Conservation (phyloP, 2,888 invertebrate genomes). For the Tinea pellionella region DNA sequence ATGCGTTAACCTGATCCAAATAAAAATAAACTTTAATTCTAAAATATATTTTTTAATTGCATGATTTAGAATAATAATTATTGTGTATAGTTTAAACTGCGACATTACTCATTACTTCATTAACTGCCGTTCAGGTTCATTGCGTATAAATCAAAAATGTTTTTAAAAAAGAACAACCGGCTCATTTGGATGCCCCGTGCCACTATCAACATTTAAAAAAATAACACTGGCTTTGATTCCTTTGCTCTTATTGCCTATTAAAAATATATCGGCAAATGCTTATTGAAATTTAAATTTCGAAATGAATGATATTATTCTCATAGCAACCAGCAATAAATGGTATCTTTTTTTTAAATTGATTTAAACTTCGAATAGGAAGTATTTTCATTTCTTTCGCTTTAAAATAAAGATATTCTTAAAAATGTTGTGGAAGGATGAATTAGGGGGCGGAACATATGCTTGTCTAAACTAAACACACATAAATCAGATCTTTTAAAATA, state of each 20-base stretch:
- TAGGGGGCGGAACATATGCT: no score
- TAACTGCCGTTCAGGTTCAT: constrained; percentile 50
- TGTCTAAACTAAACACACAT: no score
- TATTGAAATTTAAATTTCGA: constrained; percentile 52
- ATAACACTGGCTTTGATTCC: constrained; percentile 25
- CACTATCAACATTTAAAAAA: constrained; percentile 32
- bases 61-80: no score
- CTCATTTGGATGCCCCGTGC: constrained; percentile 49
- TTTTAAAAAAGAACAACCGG: constrained; percentile 41
- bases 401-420: no score
- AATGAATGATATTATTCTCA: constrained; percentile 16
- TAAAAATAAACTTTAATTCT: no score
- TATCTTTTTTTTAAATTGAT: no score
- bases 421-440: no score
- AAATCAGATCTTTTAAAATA: no score
- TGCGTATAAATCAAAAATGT: constrained; percentile 48
- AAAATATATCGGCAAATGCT: constrained; percentile 51
- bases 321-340: neutral
- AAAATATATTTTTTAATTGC: no score
- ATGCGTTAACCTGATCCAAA: no score
- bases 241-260: constrained; percentile 52
- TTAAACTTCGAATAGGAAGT: no score
- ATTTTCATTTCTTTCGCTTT: no score
- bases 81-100: constrained; percentile 22
- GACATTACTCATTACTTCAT: constrained; percentile 54